phyloP scores from a whole-genome alignment of 1,140 invertebrate genomes.

The Telenomus remus region DNA sequence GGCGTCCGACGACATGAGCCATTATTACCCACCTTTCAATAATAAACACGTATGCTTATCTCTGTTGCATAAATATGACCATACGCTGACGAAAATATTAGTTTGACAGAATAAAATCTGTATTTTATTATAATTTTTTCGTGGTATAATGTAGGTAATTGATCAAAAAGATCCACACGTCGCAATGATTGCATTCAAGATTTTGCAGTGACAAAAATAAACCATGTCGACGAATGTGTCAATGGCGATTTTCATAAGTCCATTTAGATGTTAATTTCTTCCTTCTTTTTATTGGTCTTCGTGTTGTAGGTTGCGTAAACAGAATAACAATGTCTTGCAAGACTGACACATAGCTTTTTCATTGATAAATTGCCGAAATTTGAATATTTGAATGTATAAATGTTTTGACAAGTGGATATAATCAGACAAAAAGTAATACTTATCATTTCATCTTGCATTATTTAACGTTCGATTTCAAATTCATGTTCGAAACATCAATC shows the following conservation, averaged over 20 bases:
- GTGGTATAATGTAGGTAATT: too few species aligned
- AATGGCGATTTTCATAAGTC: slow-evolving; percentile 51
- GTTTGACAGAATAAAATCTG: too few species aligned
- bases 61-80: slow-evolving; percentile 66
- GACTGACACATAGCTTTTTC: not conserved
- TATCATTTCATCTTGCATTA: too few species aligned
- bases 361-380: too few species aligned
- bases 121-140: too few species aligned
- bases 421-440: too few species aligned
- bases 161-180: too few species aligned
- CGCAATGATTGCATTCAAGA: too few species aligned
- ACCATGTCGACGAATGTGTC: slow-evolving; percentile 37
- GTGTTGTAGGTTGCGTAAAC: slow-evolving; percentile 17
- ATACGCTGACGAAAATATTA: slow-evolving; percentile 24
- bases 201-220: slow-evolving; percentile 35
- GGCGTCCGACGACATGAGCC: slow-evolving; percentile 57
- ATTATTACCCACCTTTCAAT: slow-evolving; percentile 69
- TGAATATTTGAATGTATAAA: too few species aligned
- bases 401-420: too few species aligned
- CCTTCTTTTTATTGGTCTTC: not conserved
- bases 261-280: slow-evolving; percentile 39
- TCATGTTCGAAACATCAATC: too few species aligned
- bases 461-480: too few species aligned
- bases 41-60: slow-evolving; percentile 66
- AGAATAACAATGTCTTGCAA: slow-evolving; percentile 34